These are phyloP conservation scores for Enteromius argenteus DNA, from an alignment of 2,797 vertebrate species.

Conservation along the genomic window DNA sequence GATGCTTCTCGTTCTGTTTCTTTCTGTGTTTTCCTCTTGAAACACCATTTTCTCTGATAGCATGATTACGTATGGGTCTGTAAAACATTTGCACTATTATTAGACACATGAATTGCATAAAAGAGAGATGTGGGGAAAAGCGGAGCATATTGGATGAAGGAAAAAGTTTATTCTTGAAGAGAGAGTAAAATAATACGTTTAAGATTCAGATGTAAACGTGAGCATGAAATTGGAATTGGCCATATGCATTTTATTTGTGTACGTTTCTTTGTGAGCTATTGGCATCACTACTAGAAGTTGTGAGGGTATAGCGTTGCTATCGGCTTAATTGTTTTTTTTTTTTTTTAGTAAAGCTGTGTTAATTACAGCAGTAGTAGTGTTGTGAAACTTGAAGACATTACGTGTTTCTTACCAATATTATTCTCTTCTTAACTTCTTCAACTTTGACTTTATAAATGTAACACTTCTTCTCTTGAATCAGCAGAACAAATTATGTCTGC, in stretches of 20 bases:
- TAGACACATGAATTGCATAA: conserved; percentile 7
- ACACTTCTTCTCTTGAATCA: too few relatives aligned
- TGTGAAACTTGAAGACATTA: not conserved
- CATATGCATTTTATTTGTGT: not conserved
- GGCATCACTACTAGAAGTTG: not conserved
- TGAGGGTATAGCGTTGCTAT: not conserved
- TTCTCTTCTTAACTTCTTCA: too few relatives aligned
- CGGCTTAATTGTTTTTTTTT: not conserved
- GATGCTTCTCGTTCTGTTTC: conserved; percentile 28
- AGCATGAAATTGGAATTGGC: not conserved
- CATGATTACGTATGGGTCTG: conserved; percentile 16
- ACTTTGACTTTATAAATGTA: too few relatives aligned
- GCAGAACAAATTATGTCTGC: too few relatives aligned
- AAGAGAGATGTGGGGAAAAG: not conserved
- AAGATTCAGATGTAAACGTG: not conserved
- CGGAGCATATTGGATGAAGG: not conserved
- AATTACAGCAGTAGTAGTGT: not conserved
- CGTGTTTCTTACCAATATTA: not conserved
- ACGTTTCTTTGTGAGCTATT: not conserved
- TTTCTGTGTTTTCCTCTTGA: conserved; percentile 42
- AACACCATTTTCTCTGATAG: conserved; percentile 47
- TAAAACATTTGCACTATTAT: conserved; percentile 39
- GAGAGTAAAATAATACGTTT: not conserved
- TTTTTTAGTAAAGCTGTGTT: not conserved
- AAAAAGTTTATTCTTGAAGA: not conserved